phyloP scores from a whole-genome alignment of 1,140 invertebrate genomes.

The Polyergus mexicanus region DNA sequence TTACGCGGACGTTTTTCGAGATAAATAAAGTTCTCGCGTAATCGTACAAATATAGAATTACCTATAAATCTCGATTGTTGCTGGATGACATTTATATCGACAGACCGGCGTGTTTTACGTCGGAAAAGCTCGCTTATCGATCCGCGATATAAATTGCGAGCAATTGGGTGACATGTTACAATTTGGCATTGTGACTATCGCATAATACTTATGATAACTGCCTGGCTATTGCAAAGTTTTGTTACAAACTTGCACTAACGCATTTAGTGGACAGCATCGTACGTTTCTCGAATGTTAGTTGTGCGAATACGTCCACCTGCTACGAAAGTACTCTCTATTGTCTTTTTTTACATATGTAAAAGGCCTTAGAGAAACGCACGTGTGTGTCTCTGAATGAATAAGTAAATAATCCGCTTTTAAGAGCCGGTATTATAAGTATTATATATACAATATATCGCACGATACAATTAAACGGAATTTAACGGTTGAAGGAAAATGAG shows the following conservation, averaged over 20 bases:
- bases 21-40: not conserved
- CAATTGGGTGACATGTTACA: not conserved
- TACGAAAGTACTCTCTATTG: constrained; percentile 9
- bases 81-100: constrained; percentile 5
- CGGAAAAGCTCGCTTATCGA: not conserved
- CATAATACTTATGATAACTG: constrained; percentile 9
- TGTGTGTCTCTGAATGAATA: constrained; percentile 30
- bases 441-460: not conserved
- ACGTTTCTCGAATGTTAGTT: constrained; percentile 33
- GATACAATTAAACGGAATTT: not conserved
- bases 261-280: constrained; percentile 14
- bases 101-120: not conserved
- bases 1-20: not conserved
- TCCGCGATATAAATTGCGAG: not conserved
- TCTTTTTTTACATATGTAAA: not conserved
- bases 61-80: not conserved
- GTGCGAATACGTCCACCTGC: constrained; percentile 50
- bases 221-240: constrained; percentile 29
- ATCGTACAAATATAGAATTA: constrained; percentile 1
- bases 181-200: constrained; percentile 2
- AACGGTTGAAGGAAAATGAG: not conserved
- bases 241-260: not conserved
- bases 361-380: not conserved
- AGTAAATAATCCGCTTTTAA: constrained; percentile 44
- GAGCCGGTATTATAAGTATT: not conserved